Evolutionary conservation across 1,140 invertebrate genomes (phyloP), one percentile per base, ranked within the genome.

Genomic region (Metaphire vulgaris): DNA sequence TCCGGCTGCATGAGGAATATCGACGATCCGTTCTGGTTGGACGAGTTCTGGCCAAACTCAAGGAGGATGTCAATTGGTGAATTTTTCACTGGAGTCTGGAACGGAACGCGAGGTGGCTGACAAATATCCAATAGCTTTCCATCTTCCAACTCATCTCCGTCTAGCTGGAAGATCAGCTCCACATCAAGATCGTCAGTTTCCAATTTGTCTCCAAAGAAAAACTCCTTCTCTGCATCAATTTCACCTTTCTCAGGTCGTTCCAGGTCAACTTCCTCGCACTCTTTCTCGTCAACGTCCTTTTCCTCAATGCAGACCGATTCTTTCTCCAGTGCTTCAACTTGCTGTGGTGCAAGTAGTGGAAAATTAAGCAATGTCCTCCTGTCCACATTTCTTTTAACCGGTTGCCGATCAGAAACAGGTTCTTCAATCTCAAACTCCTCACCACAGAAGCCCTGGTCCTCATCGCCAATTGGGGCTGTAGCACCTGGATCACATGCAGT

Each of bases 21-120:
- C 2, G 67, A 69, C 6, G 67, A 6, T 6, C 6, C 67, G 26
- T 69, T 26, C n/a, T 69, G n/a, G n/a, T 6, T 26, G 2, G 6
- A 6, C 28, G 67, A 69, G n/a, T 26, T 69, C n/a, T 69, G n/a
- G 2, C n/a, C 30, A 31, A 26, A 31, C 15, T 73, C 72, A 26
- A 34, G 56, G 72, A 33, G 34, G 30, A 34, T 34, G 31, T 73
- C 72, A 33, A 34, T 34, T 1, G 72, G 72, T 15, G 72, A 73
- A 16, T 28, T 56, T 30, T 73, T 73, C 16, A 73, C 72, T 41
- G 72, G 72, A 33, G 72, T 73, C 31, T 73, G 72, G 33, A 73
- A 73, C 1, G 72, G 72, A 15, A 34, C 72, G 2, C 72, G 32
- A 26, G 72, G 72, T 21, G 41, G 41, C 21, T 56, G 41, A 21